phyloP scores from a whole-genome alignment of 2,113 vertebrate species.

The Grallaria varia region DNA sequence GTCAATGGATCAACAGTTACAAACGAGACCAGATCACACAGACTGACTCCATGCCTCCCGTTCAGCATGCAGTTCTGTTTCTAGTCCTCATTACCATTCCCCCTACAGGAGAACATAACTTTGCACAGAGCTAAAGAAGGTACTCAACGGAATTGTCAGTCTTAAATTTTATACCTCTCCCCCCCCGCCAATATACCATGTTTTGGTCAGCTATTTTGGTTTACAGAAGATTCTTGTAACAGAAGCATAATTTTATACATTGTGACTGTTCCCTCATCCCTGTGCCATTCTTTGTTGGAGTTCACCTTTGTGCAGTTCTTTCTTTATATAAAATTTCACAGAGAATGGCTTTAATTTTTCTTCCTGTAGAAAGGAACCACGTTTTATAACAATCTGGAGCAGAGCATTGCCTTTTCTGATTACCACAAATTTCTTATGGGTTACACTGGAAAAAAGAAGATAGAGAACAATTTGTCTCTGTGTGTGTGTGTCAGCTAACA shows the following conservation, averaged over 20 bases:
- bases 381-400: not conserved
- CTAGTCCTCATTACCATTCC: not conserved
- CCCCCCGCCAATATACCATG: no score
- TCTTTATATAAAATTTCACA: not conserved
- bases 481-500: not conserved
- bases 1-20: not conserved
- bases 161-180: no score
- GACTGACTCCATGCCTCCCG: rapidly evolving
- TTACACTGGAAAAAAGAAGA: not conserved
- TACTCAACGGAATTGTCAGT: not conserved
- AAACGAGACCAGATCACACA: not conserved
- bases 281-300: not conserved
- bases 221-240: not conserved
- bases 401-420: not conserved
- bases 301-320: not conserved
- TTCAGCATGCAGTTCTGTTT: not conserved
- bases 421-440: not conserved
- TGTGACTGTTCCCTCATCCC: not conserved
- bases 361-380: not conserved
- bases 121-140: not conserved
- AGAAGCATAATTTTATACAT: not conserved
- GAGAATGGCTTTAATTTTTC: not conserved
- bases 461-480: not conserved
- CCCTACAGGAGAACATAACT: not conserved
- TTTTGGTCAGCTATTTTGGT: not conserved